Percentiles rank a stretch among this genome's conserved stretches.
These are phyloP conservation scores for Erebia aethiops DNA, from an alignment of 2,888 invertebrate species.

Conservation along the genomic window DNA sequence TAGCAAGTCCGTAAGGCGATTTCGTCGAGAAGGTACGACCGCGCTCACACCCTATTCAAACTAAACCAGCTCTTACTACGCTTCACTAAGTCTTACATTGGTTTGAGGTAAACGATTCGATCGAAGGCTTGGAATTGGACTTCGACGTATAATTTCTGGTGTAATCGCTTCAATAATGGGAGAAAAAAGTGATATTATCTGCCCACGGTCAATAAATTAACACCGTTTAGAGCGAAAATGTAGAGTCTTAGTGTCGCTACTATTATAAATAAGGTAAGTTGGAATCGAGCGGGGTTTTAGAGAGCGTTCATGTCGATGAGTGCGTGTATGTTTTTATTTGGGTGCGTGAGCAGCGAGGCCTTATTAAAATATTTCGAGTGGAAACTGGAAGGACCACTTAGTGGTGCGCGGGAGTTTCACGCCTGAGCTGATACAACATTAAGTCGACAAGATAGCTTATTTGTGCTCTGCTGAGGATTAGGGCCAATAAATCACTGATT, in stretches of 20 bases:
- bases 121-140: conserved; percentile 68
- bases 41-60: conserved; percentile 44
- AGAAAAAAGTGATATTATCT: conserved; percentile 83
- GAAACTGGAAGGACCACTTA: conserved; percentile 84
- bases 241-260: conserved; percentile 82
- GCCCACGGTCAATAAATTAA: conserved; percentile 83
- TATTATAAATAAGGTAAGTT: conserved; percentile 78
- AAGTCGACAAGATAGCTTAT: conserved; percentile 83
- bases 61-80: conserved; percentile 50
- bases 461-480: conserved; percentile 82
- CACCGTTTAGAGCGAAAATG: conserved; percentile 83
- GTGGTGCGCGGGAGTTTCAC: conserved; percentile 83
- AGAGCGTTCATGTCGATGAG: conserved; percentile 64
- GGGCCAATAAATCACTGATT: conserved; percentile 83
- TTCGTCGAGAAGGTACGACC: conserved; percentile 75
- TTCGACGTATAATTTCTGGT: conserved; percentile 81
- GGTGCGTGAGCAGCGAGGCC: conserved; percentile 81
- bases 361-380: conserved; percentile 83
- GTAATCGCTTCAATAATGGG: conserved; percentile 82
- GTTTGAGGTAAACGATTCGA: conserved; percentile 48
- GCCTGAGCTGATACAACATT: conserved; percentile 82
- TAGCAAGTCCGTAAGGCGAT: conserved; percentile 79
- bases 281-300: conserved; percentile 63
- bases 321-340: conserved; percentile 79
- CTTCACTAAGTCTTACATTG: conserved; percentile 46